Base-by-base conservation (phyloP, 1,140 invertebrate genomes). In the Pseudoatta argentina region DNA sequence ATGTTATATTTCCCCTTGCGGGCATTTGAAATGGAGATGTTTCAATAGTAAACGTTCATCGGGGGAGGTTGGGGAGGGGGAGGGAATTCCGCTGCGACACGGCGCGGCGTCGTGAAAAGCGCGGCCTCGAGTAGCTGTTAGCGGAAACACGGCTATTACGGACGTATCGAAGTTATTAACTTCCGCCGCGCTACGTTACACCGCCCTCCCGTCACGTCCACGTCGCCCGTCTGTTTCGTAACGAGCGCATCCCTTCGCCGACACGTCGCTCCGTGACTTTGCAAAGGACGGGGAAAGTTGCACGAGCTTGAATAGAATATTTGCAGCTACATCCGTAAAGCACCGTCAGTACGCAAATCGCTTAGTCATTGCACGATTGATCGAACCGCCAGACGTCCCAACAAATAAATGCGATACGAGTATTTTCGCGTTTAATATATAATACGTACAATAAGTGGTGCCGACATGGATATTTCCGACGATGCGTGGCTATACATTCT, bases 21-120 rank as follows among this genome's bases (percentile, higher is more conserved):
- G 39, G 82, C 66, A 87, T 86, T 86, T 72, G 73, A 87, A 87
- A 87, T 87, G 75, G 82, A 87, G 82, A 87, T 61, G 82, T 87
- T 87, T 71, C 82, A 86, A 66, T 71, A n/a, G n/a, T n/a, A n/a
- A n/a, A n/a, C n/a, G n/a, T n/a, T n/a, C n/a, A n/a, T n/a, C n/a
- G n/a, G n/a, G n/a, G n/a, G n/a, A n/a, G n/a, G n/a, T n/a, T n/a
- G n/a, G n/a, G n/a, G n/a, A n/a, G n/a, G n/a, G n/a, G n/a, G n/a
- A n/a, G n/a, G n/a, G n/a, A n/a, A n/a, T n/a, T n/a, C n/a, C n/a
- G 10, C 14, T 39, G 79, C 53, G 79, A 73, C 79, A 61, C 67
- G 24, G 18, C 79, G 53, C 67, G 24, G 18, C 79, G 53, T 55
- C 67, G 67, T 82, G 79, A 82, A 82, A 82, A 82, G 67, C 79